Conservation (phyloP, 2,888 invertebrate species). For the Kuschelorhynchus macadamiae region DNA sequence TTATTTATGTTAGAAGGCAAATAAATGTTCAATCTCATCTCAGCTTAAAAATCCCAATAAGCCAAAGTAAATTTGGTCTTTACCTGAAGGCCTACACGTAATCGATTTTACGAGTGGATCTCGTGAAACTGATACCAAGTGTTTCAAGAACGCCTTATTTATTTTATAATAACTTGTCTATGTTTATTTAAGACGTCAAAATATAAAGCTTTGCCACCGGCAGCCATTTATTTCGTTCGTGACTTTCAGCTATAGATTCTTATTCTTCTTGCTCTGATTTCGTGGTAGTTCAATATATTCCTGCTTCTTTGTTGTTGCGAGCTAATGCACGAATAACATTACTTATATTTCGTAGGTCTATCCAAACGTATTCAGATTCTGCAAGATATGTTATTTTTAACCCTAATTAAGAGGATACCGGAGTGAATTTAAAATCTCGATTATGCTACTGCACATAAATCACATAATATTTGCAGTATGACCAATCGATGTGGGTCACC, state of each 20-base stretch:
- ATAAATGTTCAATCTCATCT: conserved; percentile 22
- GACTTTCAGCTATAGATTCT: conserved; percentile 28
- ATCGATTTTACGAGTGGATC: conserved; percentile 33
- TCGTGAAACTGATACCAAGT: conserved; percentile 4
- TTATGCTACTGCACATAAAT: no score
- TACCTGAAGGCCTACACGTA: conserved; percentile 27
- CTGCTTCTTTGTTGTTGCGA: conserved; percentile 13
- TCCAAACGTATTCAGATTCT: background rate
- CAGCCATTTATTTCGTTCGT: conserved; percentile 40
- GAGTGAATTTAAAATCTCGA: no score
- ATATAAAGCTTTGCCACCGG: conserved; percentile 38
- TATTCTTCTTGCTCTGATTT: conserved; percentile 28
- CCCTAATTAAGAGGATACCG: no score
- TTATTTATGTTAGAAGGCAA: conserved; percentile 4
- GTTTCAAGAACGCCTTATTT: conserved; percentile 33
- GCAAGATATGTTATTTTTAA: background rate
- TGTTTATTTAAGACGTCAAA: conserved; percentile 46
- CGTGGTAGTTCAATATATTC: conserved; percentile 19
- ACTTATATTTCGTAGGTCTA: conserved; percentile 7
- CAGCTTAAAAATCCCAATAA: background rate
- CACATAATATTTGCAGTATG: no score
- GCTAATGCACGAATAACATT: conserved; percentile 11
- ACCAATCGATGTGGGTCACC: no score
- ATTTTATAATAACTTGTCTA: conserved; percentile 48
- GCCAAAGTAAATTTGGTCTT: conserved; percentile 17